phyloP scores from a whole-genome alignment of 2,797 vertebrate species.

The Ceryle rudis region DNA sequence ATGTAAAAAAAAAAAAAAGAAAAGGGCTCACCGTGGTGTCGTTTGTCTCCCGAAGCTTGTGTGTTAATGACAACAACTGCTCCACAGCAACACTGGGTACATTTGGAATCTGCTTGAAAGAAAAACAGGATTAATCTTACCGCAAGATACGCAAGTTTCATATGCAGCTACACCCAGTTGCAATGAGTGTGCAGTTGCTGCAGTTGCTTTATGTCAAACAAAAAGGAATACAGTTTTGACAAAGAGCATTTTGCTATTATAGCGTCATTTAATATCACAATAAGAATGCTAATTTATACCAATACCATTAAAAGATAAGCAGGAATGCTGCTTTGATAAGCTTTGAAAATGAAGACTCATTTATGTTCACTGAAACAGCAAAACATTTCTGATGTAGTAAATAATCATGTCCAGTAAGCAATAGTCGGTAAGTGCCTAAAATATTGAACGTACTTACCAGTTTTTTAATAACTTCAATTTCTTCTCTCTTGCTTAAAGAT shows the following conservation, averaged over 20 bases:
- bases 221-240: background rate
- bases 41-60: constrained; percentile 88
- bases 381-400: background rate
- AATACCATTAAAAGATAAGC: background rate
- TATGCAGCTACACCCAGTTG: background rate
- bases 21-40: constrained; percentile 87
- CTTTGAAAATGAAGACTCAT: background rate
- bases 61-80: constrained; percentile 88
- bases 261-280: background rate
- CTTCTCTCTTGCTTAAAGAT: constrained; percentile 87
- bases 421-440: background rate
- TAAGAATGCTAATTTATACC: background rate
- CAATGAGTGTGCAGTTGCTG: background rate
- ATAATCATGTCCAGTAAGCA: background rate
- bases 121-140: background rate
- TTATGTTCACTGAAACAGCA: background rate
- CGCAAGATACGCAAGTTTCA: background rate
- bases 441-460: constrained; percentile 82
- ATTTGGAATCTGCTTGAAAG: constrained; percentile 82
- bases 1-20: background rate
- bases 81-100: constrained; percentile 87
- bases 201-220: background rate
- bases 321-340: background rate
- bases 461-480: constrained; percentile 86
- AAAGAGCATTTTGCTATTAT: background rate